These are phyloP conservation scores for Micrastur ruficollis DNA, from an alignment of 2,797 vertebrate species.

Conservation along the genomic window DNA sequence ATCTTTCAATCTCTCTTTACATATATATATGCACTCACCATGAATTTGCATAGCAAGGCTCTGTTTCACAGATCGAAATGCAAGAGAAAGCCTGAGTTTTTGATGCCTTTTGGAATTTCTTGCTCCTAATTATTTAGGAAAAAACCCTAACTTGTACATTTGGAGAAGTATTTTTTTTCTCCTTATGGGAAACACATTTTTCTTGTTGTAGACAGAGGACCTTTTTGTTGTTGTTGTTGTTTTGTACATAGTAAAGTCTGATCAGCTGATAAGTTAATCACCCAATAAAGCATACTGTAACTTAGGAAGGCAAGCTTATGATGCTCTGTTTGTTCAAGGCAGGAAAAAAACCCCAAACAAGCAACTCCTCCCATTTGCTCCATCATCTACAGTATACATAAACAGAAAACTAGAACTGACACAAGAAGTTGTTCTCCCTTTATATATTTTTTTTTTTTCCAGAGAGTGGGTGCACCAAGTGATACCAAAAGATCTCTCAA, in stretches of 20 bases:
- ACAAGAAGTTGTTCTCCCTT: not conserved
- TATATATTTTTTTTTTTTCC: not conserved
- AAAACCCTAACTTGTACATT: not conserved
- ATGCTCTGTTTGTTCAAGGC: not conserved
- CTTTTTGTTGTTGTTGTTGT: conserved; percentile 30
- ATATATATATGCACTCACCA: not conserved
- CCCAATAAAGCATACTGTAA: not conserved
- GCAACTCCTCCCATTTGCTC: not conserved
- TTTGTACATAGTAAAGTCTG: not conserved
- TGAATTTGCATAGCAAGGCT: not conserved
- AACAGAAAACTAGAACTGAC: not conserved
- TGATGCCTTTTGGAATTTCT: not conserved
- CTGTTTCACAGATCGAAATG: not conserved
- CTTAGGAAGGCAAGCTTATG: not conserved
- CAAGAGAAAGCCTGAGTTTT: not conserved
- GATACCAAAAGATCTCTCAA: not conserved
- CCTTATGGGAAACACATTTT: not conserved
- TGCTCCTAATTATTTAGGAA: not conserved
- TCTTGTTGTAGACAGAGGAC: not conserved
- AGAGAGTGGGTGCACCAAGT: not conserved
- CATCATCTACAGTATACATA: not conserved
- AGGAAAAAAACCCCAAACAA: not conserved
- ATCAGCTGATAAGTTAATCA: not conserved
- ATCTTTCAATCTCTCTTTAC: not conserved
- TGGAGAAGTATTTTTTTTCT: not conserved